phyloP scores from a whole-genome alignment of 2,113 vertebrate genomes.

The Megaceryle torquata region DNA sequence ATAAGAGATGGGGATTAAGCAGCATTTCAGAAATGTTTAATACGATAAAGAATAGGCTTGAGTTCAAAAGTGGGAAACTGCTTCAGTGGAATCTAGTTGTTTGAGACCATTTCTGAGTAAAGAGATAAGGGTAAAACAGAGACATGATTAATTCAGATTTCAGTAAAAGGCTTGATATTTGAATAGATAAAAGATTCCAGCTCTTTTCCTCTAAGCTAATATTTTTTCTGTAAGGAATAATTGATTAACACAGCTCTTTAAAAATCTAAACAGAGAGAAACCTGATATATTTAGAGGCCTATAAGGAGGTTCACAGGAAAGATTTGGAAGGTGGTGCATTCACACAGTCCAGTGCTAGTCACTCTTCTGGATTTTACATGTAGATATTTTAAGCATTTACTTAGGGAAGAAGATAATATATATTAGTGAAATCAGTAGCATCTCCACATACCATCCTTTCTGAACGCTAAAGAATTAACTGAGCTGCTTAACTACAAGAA shows the following conservation, averaged over 20 bases:
- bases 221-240: background rate
- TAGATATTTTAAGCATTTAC: background rate
- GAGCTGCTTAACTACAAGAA: background rate
- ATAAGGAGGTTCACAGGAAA: background rate
- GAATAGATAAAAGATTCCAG: background rate
- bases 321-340: background rate
- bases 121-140: background rate
- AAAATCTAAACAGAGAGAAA: background rate
- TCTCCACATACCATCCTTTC: accelerated
- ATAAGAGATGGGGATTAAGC: slow-evolving; percentile 4
- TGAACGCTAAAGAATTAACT: background rate
- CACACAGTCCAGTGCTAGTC: background rate
- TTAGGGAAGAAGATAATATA: background rate
- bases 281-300: background rate
- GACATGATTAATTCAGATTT: background rate
- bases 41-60: background rate
- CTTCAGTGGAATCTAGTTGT: background rate
- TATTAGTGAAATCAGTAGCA: background rate
- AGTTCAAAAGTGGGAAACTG: background rate
- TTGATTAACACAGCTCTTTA: background rate
- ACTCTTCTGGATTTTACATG: background rate
- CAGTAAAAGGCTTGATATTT: background rate
- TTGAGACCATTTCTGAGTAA: background rate
- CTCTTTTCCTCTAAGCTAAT: background rate
- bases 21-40: slow-evolving; percentile 1